A percentile compares a stretch with the other conserved stretches of the same genome.
phyloP scores from a whole-genome alignment of 2,888 invertebrate genomes.

The Dinocampus coccinellae region DNA sequence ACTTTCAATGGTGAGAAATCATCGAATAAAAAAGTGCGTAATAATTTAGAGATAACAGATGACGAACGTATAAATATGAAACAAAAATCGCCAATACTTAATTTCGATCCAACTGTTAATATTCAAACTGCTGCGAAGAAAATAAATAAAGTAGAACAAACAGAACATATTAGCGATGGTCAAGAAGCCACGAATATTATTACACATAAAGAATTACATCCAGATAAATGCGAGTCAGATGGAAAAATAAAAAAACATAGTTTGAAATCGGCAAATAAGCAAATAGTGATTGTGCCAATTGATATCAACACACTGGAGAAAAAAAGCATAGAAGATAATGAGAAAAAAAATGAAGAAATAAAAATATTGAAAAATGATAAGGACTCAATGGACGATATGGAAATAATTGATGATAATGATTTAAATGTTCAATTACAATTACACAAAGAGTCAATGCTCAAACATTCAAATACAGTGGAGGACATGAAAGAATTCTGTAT shows the following conservation, averaged over 20 bases:
- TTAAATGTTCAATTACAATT: background rate
- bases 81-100: no score
- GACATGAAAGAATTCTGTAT: constrained; percentile 19
- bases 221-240: background rate
- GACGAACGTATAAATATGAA: background rate
- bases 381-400: constrained; percentile 7
- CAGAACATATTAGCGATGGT: no score
- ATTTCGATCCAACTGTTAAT: no score
- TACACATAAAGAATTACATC: no score
- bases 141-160: no score
- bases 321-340: background rate
- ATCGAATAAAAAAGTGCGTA: background rate
- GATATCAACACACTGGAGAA: constrained; percentile 11
- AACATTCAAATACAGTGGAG: background rate
- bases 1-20: background rate
- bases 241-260: constrained; percentile 38
- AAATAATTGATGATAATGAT: constrained; percentile 9
- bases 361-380: background rate
- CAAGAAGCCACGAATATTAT: no score
- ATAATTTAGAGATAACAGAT: constrained; percentile 1
- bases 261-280: no score
- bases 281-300: constrained; percentile 24
- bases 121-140: no score
- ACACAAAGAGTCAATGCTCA: background rate
- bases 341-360: background rate